A percentile compares a stretch with the other conserved stretches of the same genome.
These are phyloP conservation scores for Latrodectus elegans DNA, from an alignment of 2,888 invertebrate genomes.

Conservation along the genomic window DNA sequence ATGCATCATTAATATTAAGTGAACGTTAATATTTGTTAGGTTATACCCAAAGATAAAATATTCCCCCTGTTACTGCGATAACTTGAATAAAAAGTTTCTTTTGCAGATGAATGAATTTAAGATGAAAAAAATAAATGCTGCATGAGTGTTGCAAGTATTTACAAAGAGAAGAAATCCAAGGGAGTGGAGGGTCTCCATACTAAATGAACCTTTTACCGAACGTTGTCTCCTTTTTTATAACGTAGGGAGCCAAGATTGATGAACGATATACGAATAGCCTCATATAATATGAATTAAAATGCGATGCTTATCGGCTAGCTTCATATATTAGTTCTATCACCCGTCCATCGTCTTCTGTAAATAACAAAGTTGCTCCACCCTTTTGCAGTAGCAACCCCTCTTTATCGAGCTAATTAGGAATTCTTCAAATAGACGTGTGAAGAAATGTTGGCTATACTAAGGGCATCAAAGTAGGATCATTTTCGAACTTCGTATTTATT, in stretches of 20 bases:
- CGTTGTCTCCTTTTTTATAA: constrained; percentile 32
- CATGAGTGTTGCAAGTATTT: not conserved
- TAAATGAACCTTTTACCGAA: constrained; percentile 42
- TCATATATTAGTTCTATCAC: constrained; percentile 58
- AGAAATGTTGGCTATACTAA: constrained; percentile 27
- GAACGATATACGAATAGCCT: constrained; percentile 63
- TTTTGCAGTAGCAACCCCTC: constrained; percentile 38
- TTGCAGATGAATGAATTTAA: not conserved
- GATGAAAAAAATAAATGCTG: not conserved
- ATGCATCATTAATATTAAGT: too few relatives aligned
- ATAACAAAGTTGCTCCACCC: constrained; percentile 62
- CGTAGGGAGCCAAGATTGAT: constrained; percentile 55
- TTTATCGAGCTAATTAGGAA: constrained; percentile 42
- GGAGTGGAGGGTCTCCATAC: not conserved
- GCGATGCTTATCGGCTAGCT: constrained; percentile 58
- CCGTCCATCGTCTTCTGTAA: constrained; percentile 58
- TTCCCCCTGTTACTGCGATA: too few relatives aligned
- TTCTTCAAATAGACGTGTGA: constrained; percentile 47
- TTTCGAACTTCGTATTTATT: too few relatives aligned
- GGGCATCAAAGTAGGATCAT: too few relatives aligned
- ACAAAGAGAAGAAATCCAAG: not conserved
- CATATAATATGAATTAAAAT: constrained; percentile 69
- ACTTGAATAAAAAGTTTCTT: not conserved
- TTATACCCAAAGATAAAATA: too few relatives aligned
- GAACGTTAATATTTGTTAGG: too few relatives aligned